phyloP scores from a whole-genome alignment of 2,888 invertebrate species.

The Tholera decimalis region DNA sequence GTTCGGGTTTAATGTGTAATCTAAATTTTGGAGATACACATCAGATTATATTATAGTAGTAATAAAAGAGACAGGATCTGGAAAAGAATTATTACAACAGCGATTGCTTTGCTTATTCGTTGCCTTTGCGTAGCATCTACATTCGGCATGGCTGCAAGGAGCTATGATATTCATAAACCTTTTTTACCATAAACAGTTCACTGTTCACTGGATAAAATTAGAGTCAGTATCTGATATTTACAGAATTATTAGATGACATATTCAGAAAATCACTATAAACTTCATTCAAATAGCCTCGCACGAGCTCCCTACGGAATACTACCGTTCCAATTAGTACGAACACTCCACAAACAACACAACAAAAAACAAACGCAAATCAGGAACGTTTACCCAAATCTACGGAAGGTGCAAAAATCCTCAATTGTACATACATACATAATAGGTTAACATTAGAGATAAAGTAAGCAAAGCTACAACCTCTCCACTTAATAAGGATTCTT shows the following conservation, averaged over 20 bases:
- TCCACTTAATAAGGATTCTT: conserved; percentile 72
- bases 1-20: conserved; percentile 10
- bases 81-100: background rate
- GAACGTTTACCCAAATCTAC: conserved; percentile 48
- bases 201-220: background rate
- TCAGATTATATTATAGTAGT: background rate
- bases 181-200: background rate
- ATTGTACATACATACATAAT: conserved; percentile 44
- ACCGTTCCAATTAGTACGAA: conserved; percentile 49
- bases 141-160: no score
- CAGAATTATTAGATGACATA: conserved; percentile 1
- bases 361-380: conserved; percentile 48
- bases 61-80: background rate
- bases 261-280: conserved; percentile 13
- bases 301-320: conserved; percentile 22
- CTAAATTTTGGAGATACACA: conserved; percentile 1
- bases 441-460: conserved; percentile 36
- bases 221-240: background rate
- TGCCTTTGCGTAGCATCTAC: background rate
- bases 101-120: background rate
- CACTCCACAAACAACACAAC: conserved; percentile 37
- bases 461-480: conserved; percentile 56
- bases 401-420: conserved; percentile 51
- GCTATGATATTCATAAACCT: no score
- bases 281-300: background rate